Evolutionary conservation across 1,140 invertebrate species (phyloP).

Genomic region (Diploscapter pachys): DNA sequence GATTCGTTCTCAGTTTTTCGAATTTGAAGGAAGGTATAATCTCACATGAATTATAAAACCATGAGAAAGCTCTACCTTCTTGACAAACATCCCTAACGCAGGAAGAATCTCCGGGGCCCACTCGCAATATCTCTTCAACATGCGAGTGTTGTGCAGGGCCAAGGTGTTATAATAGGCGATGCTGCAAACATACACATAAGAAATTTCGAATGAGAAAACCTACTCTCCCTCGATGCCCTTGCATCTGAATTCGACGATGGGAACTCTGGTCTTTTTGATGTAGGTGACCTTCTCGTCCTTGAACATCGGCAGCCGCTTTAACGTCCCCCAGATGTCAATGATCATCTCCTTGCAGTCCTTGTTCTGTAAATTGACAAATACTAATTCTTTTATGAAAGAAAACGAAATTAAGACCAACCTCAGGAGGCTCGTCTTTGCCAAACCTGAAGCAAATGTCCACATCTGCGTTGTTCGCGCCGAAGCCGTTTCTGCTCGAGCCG

Average conservation of each 20-base stretch:
- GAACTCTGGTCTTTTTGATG: conserved; percentile 15
- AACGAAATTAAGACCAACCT: not conserved
- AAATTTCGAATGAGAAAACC: not conserved
- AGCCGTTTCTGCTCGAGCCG: conserved; percentile 12
- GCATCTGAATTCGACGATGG: conserved; percentile 15
- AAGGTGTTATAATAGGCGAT: not conserved
- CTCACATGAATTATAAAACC: not conserved
- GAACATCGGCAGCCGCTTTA: not conserved
- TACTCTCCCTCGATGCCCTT: not conserved
- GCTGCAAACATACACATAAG: not conserved
- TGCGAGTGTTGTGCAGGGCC: not conserved
- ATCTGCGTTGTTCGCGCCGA: conserved; percentile 18
- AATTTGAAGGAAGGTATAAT: not conserved
- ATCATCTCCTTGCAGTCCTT: not conserved
- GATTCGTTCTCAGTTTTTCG: not conserved
- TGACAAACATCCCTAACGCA: not conserved
- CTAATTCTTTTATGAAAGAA: not conserved
- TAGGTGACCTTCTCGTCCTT: not conserved
- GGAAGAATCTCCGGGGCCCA: not conserved
- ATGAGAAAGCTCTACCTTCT: conserved; percentile 1
- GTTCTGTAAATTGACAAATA: not conserved
- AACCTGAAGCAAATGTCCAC: conserved; percentile 29
- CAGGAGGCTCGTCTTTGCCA: conserved; percentile 11
- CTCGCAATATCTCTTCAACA: not conserved
- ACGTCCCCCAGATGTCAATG: not conserved